Base-by-base conservation (phyloP, 2,113 vertebrate genomes). In the Cottus gobio region DNA sequence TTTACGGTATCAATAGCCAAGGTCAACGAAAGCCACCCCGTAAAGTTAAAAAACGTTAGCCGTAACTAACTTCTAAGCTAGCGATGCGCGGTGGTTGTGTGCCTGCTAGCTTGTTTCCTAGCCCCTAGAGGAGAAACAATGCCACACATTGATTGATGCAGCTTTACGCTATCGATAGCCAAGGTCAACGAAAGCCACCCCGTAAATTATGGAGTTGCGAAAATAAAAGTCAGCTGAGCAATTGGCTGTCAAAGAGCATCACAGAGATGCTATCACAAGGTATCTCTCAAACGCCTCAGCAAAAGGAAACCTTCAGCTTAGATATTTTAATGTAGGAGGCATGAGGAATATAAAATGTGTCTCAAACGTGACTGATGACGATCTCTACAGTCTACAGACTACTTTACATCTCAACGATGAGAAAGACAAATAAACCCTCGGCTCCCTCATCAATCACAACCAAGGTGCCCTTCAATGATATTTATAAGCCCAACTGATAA, bases 381-480 rank as follows among this genome's bases (percentile, higher is more conserved):
- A 54, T 56, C 22, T 13, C 26, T 57, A 30, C 54, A 3, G 28
- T 30, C 52, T 24, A 12, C 52, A 54, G 52, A 12, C 52, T 48
- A 48, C 18, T 48, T 48, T 48, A 48, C 46, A 20, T 46, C 37
- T 66, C 31, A 34, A 31, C 4, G 3, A 5, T 5, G 24, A 82
- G 58, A 31, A 48, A 60, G 64, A 63, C 16, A 64, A 76, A 75
- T 48, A 71, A 73, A 79, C 56, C 36, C 62, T 48, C 36, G 7
- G 22, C 57, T 20, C 11, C 58, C 58, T 76, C 78, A 74, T 86
- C 75, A 52, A 48, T 76, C 67, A 74, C 83, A 76, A 8, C 20
- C 66, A 79, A 87, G 83, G 80, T 83, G 83, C 74, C 85, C 80
- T 83, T 85, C 58, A 75, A 64, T 24, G 39, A 31, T 57, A 71